Percentiles rank a stretch among this genome's conserved stretches.
Evolutionary conservation across 2,888 invertebrate genomes (phyloP).

Genomic region (Drosophila ochracea): DNA sequence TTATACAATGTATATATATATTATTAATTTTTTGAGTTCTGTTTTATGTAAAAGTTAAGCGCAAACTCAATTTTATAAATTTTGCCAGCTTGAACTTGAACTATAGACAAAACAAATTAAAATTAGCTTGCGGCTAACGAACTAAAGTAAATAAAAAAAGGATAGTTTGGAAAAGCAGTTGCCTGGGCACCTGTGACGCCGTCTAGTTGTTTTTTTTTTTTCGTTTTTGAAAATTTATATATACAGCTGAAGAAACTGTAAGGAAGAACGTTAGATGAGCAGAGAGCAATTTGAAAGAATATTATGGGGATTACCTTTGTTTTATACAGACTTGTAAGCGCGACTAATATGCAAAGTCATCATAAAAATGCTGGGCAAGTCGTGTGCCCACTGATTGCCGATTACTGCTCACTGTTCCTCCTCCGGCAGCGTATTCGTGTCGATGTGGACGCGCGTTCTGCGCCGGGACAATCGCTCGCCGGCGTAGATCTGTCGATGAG

Average conservation of each 20-base stretch:
- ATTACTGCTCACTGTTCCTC: constrained; percentile 55
- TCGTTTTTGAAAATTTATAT: constrained; percentile 68
- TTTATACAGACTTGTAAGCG: constrained; percentile 40
- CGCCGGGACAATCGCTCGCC: constrained; percentile 81
- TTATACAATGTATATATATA: constrained; percentile 69
- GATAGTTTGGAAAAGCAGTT: constrained; percentile 35
- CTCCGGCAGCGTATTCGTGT: constrained; percentile 75
- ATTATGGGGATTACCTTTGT: constrained; percentile 34
- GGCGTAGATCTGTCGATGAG: constrained; percentile 85
- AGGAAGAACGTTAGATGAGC: constrained; percentile 13
- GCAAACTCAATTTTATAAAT: constrained; percentile 22
- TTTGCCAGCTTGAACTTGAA: constrained; percentile 36
- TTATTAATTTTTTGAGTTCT: constrained; percentile 35
- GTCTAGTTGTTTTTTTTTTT: constrained; percentile 15
- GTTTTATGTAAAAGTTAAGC: constrained; percentile 27
- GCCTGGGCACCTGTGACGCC: constrained; percentile 43
- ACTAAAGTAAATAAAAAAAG: constrained; percentile 52
- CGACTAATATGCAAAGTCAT: constrained; percentile 82
- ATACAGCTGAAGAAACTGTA: constrained; percentile 77
- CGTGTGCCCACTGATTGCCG: constrained; percentile 60
- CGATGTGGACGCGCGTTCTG: constrained; percentile 74
- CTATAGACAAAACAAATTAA: constrained; percentile 31
- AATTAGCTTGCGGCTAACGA: constrained; percentile 61
- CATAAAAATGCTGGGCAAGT: constrained; percentile 82
- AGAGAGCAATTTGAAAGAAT: background rate